A percentile compares a stretch with the other conserved stretches of the same genome.
Conservation (phyloP, 2,113 vertebrate species). For the Xiphophorus couchianus region DNA sequence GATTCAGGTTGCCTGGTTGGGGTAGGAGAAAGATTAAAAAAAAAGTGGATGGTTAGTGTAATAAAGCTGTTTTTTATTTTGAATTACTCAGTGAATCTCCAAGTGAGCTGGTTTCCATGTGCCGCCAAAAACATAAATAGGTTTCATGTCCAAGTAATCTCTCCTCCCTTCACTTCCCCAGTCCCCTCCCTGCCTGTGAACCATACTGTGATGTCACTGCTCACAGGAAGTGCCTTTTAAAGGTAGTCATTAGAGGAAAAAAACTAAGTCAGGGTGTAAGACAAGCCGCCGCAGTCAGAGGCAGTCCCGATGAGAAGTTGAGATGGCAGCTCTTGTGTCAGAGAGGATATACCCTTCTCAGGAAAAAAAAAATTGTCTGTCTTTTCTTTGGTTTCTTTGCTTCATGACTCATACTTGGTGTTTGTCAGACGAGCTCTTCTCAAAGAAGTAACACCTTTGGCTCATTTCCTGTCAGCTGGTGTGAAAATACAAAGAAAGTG, state of each 20-base stretch:
- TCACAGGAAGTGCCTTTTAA: conserved; percentile 82
- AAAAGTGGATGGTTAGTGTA: background rate
- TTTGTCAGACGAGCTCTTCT: conserved; percentile 14
- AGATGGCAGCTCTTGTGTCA: conserved; percentile 47
- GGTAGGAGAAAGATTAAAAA: background rate
- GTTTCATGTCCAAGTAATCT: conserved; percentile 12
- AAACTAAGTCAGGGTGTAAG: conserved; percentile 57
- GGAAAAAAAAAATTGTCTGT: conserved; percentile 14
- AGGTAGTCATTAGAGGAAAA: conserved; percentile 54
- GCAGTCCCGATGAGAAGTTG: conserved; percentile 47
- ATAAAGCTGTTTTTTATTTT: background rate
- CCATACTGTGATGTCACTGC: conserved; percentile 64
- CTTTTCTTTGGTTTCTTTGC: conserved; percentile 18
- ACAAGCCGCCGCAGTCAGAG: conserved; percentile 46
- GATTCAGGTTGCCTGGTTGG: background rate
- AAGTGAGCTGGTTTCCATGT: conserved; percentile 20
- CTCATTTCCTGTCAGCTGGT: conserved; percentile 17
- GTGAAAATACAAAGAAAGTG: conserved; percentile 46
- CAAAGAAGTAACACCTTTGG: conserved; percentile 37
- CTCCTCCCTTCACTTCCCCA: conserved; percentile 31
- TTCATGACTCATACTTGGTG: conserved; percentile 44
- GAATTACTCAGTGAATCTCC: background rate
- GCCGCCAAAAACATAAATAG: conserved; percentile 37
- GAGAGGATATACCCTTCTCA: conserved; percentile 41
- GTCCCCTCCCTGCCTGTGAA: conserved; percentile 23